phyloP scores from a whole-genome alignment of 1,140 invertebrate genomes.

The Drosophila sp. region DNA sequence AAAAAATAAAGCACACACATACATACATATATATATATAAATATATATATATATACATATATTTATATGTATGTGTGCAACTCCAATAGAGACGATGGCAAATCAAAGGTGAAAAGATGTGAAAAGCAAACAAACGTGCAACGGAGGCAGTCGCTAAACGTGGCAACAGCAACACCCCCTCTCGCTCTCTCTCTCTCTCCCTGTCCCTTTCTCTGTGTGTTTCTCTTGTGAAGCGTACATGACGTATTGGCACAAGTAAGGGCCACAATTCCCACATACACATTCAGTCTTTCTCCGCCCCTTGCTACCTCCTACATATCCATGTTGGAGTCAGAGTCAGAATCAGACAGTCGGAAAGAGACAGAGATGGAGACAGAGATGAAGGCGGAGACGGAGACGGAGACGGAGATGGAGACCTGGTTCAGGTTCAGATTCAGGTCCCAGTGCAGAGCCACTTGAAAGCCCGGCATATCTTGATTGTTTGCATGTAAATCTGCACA shows the following conservation, averaged over 20 bases:
- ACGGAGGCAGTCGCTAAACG: slow-evolving; percentile 47
- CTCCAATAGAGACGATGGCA: slow-evolving; percentile 42
- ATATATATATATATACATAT: no score
- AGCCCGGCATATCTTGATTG: slow-evolving; percentile 80
- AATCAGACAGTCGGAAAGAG: no score
- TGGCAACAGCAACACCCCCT: slow-evolving; percentile 2
- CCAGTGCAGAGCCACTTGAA: slow-evolving; percentile 69
- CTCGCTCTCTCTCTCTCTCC: neutral
- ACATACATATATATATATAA: neutral
- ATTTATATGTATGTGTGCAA: no score
- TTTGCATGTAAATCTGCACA: slow-evolving; percentile 83
- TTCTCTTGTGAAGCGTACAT: slow-evolving; percentile 58
- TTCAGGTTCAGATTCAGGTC: slow-evolving; percentile 52
- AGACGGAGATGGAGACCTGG: neutral
- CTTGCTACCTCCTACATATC: neutral
- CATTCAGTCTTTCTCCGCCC: slow-evolving; percentile 2
- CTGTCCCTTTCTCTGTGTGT: slow-evolving; percentile 29
- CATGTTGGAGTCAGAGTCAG: neutral
- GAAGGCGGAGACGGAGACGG: neutral
- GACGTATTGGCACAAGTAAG: slow-evolving; percentile 70
- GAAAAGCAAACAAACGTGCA: slow-evolving; percentile 75
- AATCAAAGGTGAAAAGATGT: slow-evolving; percentile 77
- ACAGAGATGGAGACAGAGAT: neutral
- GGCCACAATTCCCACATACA: slow-evolving; percentile 26
- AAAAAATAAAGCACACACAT: slow-evolving; percentile 3